These are phyloP conservation scores for Anthophora plumipes DNA, from an alignment of 2,888 invertebrate genomes.

Conservation along the genomic window DNA sequence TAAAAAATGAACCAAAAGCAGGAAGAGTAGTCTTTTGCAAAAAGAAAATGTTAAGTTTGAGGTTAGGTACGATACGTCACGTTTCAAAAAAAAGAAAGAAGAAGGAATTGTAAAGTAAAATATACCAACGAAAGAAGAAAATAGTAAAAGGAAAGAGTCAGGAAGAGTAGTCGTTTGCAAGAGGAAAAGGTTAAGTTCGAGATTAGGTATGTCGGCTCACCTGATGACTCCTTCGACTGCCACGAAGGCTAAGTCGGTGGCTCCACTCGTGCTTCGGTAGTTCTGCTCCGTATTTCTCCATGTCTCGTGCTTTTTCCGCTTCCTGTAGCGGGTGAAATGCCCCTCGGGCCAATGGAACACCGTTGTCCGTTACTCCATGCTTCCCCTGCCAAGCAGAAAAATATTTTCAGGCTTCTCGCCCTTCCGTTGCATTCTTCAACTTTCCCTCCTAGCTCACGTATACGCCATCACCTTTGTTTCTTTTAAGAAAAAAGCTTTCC, in stretches of 20 bases:
- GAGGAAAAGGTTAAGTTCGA: background rate
- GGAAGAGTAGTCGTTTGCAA: background rate
- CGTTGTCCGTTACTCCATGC: conserved; percentile 69
- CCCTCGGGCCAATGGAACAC: conserved; percentile 53
- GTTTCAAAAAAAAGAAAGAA: too few relatives aligned
- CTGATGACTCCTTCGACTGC: conserved; percentile 88
- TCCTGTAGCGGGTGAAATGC: conserved; percentile 43
- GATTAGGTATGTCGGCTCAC: conserved; percentile 80
- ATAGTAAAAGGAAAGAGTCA: background rate
- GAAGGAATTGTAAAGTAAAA: too few relatives aligned
- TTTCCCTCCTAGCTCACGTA: background rate
- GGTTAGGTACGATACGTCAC: too few relatives aligned
- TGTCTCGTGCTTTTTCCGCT: conserved; percentile 47
- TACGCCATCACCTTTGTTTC: background rate
- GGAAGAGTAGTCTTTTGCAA: too few relatives aligned
- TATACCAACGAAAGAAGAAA: too few relatives aligned
- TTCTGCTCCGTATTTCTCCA: conserved; percentile 87
- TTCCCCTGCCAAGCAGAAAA: conserved; percentile 60
- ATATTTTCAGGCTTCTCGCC: background rate
- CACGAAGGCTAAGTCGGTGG: conserved; percentile 90
- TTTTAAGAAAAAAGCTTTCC: background rate
- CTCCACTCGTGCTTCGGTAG: conserved; percentile 90
- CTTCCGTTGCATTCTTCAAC: background rate
- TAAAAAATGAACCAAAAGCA: too few relatives aligned
- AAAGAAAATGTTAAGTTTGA: too few relatives aligned